These are phyloP conservation scores for Sigmodon hispidus DNA, from an alignment of 2,113 vertebrate species.

Conservation along the genomic window DNA sequence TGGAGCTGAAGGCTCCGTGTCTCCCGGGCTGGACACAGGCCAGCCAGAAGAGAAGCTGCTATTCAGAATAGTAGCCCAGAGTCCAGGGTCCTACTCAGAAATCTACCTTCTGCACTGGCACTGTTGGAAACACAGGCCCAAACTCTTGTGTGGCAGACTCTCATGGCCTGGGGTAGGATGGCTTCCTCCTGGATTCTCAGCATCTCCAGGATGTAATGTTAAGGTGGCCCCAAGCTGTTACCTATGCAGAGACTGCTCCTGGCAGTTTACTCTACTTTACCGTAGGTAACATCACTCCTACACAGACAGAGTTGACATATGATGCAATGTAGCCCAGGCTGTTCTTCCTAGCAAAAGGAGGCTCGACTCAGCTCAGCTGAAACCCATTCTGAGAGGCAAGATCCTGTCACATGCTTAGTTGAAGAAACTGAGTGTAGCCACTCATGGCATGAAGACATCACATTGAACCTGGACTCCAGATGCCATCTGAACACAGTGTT, in stretches of 20 bases:
- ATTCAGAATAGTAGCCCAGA: background rate
- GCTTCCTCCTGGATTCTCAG: background rate
- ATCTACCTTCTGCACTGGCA: background rate
- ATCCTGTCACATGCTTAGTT: accelerated
- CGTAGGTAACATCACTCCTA: background rate
- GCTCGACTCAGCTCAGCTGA: background rate
- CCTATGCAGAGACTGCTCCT: background rate
- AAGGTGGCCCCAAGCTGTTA: too few relatives aligned
- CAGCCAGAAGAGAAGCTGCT: background rate
- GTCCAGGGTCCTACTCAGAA: background rate
- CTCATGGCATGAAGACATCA: background rate
- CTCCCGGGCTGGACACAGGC: background rate
- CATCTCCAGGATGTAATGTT: background rate
- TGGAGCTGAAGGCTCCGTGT: background rate
- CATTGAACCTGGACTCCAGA: background rate
- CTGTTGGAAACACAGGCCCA: background rate
- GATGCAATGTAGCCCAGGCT: background rate
- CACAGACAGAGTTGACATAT: background rate
- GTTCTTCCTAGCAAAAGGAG: background rate
- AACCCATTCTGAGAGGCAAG: background rate
- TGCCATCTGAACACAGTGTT: background rate
- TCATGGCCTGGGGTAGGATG: background rate
- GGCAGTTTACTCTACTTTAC: too few relatives aligned
- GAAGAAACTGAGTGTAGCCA: background rate
- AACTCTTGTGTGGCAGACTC: background rate